Evolutionary conservation across 2,797 vertebrate species (phyloP).

Genomic region (Poecile montanus): DNA sequence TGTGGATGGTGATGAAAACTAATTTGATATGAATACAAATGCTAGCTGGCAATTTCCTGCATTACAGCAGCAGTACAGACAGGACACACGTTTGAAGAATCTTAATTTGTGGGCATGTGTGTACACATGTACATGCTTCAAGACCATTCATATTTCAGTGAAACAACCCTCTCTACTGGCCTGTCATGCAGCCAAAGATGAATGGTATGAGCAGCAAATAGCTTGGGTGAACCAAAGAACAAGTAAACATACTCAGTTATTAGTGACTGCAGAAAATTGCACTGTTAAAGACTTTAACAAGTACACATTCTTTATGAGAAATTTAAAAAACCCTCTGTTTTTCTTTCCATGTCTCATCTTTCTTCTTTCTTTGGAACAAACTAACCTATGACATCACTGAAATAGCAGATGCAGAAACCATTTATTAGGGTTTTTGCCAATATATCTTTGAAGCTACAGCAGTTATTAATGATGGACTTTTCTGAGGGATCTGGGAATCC

Average conservation of each 20-base stretch:
- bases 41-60: background rate
- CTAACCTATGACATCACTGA: background rate
- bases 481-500: background rate
- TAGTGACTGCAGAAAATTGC: background rate
- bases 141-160: background rate
- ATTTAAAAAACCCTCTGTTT: background rate
- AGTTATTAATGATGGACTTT: background rate
- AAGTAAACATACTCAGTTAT: background rate
- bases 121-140: background rate
- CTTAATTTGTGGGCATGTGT: background rate
- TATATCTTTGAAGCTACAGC: background rate
- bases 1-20: background rate
- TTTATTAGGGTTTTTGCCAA: constrained; percentile 13
- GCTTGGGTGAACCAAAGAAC: background rate
- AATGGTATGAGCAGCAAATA: background rate
- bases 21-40: constrained; percentile 6
- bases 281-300: background rate
- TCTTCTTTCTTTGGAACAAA: background rate
- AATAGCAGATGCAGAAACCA: background rate
- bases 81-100: background rate
- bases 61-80: background rate
- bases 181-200: background rate
- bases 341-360: background rate
- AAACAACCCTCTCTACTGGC: background rate
- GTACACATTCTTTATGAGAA: background rate